Conservation (phyloP, 2,888 invertebrate species). For the Proisotoma minuta region DNA sequence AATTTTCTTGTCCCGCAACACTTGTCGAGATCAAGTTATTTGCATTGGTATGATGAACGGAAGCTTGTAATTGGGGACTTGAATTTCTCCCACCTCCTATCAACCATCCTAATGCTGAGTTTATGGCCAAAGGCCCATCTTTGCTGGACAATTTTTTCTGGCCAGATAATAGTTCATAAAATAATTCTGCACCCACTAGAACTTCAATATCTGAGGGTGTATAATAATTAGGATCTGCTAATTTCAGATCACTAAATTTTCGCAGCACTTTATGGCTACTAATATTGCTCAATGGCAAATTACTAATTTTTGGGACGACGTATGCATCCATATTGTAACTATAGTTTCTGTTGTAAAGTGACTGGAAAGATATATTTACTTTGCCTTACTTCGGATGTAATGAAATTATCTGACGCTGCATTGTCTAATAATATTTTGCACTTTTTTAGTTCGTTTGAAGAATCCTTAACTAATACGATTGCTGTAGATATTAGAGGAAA, state of each 20-base stretch:
- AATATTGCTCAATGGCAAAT: too few species aligned
- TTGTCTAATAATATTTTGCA: not conserved
- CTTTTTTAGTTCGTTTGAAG: not conserved
- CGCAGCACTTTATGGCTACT: too few species aligned
- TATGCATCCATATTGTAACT: too few species aligned
- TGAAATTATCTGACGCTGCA: not conserved
- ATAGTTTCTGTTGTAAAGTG: too few species aligned
- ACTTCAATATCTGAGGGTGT: constrained; percentile 17
- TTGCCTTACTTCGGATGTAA: too few species aligned
- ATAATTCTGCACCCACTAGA: constrained; percentile 24
- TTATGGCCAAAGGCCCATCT: constrained; percentile 15
- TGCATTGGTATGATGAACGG: not conserved
- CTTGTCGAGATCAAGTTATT: not conserved
- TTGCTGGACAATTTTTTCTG: constrained; percentile 8
- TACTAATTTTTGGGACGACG: too few species aligned
- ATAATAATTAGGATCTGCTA: constrained; percentile 26
- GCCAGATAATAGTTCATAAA: constrained; percentile 9
- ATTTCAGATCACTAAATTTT: too few species aligned
- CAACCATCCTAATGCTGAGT: constrained; percentile 22
- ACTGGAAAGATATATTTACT: too few species aligned
- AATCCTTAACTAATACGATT: not conserved
- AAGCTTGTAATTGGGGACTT: not conserved
- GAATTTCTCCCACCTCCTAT: constrained; percentile 9
- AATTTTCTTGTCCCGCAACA: too few species aligned
- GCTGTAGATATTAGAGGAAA: not conserved